Percentiles rank a stretch among this genome's conserved stretches.
These are phyloP conservation scores for Dryas iulia DNA, from an alignment of 1,140 invertebrate species.

Conservation along the genomic window DNA sequence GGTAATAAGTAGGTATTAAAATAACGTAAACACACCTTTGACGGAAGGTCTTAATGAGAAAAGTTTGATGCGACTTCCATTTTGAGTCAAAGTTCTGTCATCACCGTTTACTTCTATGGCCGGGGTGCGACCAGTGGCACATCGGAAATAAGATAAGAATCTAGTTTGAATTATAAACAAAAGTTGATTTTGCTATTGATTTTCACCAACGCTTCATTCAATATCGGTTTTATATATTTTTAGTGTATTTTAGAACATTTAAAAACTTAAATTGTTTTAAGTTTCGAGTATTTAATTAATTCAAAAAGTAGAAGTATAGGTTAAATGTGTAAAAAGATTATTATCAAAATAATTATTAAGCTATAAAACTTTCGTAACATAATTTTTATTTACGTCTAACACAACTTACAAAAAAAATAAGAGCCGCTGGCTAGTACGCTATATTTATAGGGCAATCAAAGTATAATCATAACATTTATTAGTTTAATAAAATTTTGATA, in stretches of 20 bases:
- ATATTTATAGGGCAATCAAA: too few relatives aligned
- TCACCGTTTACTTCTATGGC: conserved; percentile 65
- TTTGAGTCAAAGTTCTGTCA: conserved; percentile 75
- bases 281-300: too few relatives aligned
- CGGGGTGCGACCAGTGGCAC: conserved; percentile 39
- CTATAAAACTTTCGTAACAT: too few relatives aligned
- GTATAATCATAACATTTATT: not conserved
- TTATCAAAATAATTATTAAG: too few relatives aligned
- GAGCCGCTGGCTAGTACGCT: too few relatives aligned
- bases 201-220: conserved; percentile 40
- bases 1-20: conserved; percentile 50
- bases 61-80: conserved; percentile 75
- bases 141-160: conserved; percentile 57
- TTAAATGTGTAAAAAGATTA: too few relatives aligned
- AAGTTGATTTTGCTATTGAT: conserved; percentile 58
- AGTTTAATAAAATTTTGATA: not conserved
- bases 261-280: too few relatives aligned
- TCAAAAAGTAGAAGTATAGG: too few relatives aligned
- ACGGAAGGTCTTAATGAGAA: conserved; percentile 75
- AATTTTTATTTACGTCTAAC: too few relatives aligned
- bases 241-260: too few relatives aligned
- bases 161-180: conserved; percentile 61
- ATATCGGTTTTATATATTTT: conserved; percentile 41
- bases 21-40: conserved; percentile 76
- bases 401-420: too few relatives aligned